Evolutionary conservation across 2,113 vertebrate species (phyloP), one percentile per base, ranked within the genome.

Genomic region (Amazona vittata): DNA sequence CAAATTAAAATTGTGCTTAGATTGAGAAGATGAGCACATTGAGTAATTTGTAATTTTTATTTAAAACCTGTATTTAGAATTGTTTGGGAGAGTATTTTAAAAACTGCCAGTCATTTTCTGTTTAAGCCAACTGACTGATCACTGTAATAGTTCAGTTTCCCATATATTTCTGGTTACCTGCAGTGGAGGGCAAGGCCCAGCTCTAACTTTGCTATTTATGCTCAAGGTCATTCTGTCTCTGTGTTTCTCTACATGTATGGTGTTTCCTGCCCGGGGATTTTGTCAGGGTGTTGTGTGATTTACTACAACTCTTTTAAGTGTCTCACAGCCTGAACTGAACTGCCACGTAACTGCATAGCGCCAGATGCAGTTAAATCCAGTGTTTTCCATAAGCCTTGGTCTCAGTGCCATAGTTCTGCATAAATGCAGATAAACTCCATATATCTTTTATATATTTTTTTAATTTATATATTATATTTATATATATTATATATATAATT

Each of bases 61-160:
- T 89, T 59, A 41, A 89, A 76, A 60, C 3, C 5, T 68, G 2
- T 49, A 47, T 76, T 86, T 75, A 84, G 33, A 55, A 60, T 86
- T 74, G 57, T 84, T 91, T 94, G 1, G 5, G 11, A 17, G 5
- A 13, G 10, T 75, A 4, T 73, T 92, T 62, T 39, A 50, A 44
- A 67, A 65, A 25, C 1, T 6, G 0, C 0, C 14, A 47, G 0
- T 55, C 9, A 26, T 73, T 88, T 89, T 80, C 24, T 75, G 11
- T 52, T 89, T 33, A 67, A 81, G 50, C 3, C 24, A 57, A 41
- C 18, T 41, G 39, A 39, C 24, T 74, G 55, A 35, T n/a, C 44
- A 60, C 14, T 57, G 20, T 57, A 46, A 50, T 21, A 46, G 33
- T 44, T 85, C 3, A 2, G 28, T 86, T 94, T 35, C 89, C 24